A percentile compares a stretch with the other conserved stretches of the same genome.
These are phyloP conservation scores for Parasteatoda tepidariorum DNA, from an alignment of 1,140 invertebrate species.

Conservation along the genomic window DNA sequence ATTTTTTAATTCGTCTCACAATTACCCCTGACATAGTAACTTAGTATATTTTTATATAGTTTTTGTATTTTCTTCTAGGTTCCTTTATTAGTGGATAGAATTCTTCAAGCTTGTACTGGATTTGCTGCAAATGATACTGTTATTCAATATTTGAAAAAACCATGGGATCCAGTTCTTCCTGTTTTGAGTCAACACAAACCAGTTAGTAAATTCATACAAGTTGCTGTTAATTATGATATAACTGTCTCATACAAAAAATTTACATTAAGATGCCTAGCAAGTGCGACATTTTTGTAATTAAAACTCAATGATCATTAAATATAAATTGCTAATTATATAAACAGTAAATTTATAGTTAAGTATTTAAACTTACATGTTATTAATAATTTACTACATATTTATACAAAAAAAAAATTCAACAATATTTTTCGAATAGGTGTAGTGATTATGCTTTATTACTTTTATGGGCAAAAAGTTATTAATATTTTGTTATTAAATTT, in stretches of 20 bases:
- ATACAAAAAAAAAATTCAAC: too few relatives aligned
- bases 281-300: too few relatives aligned
- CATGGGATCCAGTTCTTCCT: conserved; percentile 80
- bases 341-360: too few relatives aligned
- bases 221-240: neutral
- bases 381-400: too few relatives aligned
- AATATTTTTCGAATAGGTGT: too few relatives aligned
- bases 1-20: neutral
- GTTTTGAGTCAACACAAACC: conserved; percentile 73
- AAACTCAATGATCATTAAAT: too few relatives aligned
- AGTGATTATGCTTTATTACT: too few relatives aligned
- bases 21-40: neutral
- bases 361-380: too few relatives aligned
- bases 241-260: neutral
- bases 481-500: too few relatives aligned
- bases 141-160: conserved; percentile 77
- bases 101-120: conserved; percentile 63
- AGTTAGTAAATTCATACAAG: conserved; percentile 68
- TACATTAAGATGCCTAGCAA: neutral
- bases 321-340: too few relatives aligned
- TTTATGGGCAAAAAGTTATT: too few relatives aligned
- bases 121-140: conserved; percentile 73
- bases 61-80: conserved; percentile 66
- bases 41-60: conserved; percentile 1
- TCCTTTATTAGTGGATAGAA: conserved; percentile 82